Percentiles rank a stretch among this genome's conserved stretches.
phyloP scores from a whole-genome alignment of 2,797 vertebrate species.

The Brachyrhaphis roseni region DNA sequence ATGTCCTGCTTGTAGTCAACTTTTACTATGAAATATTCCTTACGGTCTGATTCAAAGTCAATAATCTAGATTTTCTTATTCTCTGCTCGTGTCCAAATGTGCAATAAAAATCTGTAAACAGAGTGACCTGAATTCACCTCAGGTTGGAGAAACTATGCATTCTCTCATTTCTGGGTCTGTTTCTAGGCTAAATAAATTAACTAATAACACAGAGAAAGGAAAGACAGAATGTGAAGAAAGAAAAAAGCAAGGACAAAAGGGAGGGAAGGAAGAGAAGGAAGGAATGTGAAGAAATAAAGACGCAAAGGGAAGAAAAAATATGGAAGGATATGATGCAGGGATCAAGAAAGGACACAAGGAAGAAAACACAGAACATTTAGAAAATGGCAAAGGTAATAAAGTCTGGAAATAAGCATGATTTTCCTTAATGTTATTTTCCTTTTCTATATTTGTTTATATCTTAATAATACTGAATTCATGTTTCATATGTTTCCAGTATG shows the following conservation, averaged over 20 bases:
- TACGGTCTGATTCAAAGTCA: slow-evolving; percentile 3
- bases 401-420: not conserved
- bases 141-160: not conserved
- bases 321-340: not conserved
- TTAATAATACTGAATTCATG: not conserved
- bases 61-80: not conserved
- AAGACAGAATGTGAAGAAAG: not conserved
- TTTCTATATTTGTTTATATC: not conserved
- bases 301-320: not conserved
- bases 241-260: not conserved
- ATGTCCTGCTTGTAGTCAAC: slow-evolving; percentile 39
- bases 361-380: not conserved
- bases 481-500: not conserved
- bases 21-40: slow-evolving; percentile 37
- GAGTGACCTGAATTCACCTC: not conserved
- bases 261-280: not conserved
- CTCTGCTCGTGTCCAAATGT: not conserved
- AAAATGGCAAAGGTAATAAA: not conserved
- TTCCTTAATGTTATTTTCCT: not conserved
- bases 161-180: not conserved
- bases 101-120: slow-evolving; percentile 4
- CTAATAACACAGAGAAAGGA: not conserved
- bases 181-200: not conserved
- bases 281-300: not conserved
- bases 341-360: not conserved